Evolutionary conservation across 2,888 invertebrate species (phyloP).

Genomic region (Brenthis ino): DNA sequence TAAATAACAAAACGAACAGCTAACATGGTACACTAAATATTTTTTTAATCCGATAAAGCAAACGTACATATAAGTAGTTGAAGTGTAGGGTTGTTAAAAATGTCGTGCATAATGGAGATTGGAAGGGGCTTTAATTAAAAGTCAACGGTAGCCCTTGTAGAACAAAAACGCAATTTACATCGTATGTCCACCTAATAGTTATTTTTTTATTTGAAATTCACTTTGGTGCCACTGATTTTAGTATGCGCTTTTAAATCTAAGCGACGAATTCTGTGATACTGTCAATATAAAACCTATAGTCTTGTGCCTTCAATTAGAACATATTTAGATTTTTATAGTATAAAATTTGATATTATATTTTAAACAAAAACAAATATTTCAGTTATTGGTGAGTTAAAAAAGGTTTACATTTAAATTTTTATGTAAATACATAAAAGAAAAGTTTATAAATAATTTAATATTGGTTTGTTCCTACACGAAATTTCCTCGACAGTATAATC

Average conservation of each 20-base stretch:
- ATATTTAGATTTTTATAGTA: too few relatives aligned
- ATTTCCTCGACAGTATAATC: constrained; percentile 65
- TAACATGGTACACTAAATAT: not conserved
- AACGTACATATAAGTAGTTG: constrained; percentile 40
- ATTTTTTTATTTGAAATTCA: constrained; percentile 38
- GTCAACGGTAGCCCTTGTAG: constrained; percentile 64
- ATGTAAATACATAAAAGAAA: not conserved
- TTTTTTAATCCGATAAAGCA: constrained; percentile 22
- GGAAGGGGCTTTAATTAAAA: constrained; percentile 78
- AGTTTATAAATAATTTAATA: constrained; percentile 26
- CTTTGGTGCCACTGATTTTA: constrained; percentile 32
- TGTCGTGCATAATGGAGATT: constrained; percentile 69
- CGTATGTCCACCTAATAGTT: constrained; percentile 56
- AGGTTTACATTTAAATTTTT: not conserved
- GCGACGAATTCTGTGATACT: constrained; percentile 1
- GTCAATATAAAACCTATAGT: not conserved
- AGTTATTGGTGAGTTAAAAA: too few relatives aligned
- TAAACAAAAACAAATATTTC: too few relatives aligned
- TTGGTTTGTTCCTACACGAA: constrained; percentile 46
- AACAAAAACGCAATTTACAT: constrained; percentile 69
- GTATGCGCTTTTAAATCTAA: constrained; percentile 25
- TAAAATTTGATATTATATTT: too few relatives aligned
- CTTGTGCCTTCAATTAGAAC: too few relatives aligned
- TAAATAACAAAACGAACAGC: not conserved
- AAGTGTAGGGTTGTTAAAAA: constrained; percentile 66